Conservation (phyloP, 2,888 invertebrate genomes). For the Trichopoda pennipes region DNA sequence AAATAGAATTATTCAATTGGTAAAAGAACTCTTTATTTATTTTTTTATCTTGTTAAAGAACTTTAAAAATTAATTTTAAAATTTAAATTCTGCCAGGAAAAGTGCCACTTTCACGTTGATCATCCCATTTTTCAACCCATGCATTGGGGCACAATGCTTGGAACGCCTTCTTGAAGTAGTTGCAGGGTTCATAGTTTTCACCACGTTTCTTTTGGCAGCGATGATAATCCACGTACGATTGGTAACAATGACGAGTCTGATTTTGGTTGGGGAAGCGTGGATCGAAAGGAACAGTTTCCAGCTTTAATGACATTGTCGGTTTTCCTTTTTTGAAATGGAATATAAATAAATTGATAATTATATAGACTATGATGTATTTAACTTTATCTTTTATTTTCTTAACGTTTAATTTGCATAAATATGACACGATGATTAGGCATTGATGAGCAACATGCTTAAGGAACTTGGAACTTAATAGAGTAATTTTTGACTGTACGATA, state of each 20-base stretch:
- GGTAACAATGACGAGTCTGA: slow-evolving; percentile 96
- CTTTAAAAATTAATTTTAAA: slow-evolving; percentile 17
- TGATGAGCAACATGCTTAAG: not conserved
- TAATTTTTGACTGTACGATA: no score
- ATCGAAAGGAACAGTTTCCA: slow-evolving; percentile 92
- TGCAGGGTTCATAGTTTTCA: slow-evolving; percentile 92
- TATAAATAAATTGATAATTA: slow-evolving; percentile 54
- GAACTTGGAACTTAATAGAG: no score
- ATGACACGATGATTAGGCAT: slow-evolving; percentile 3
- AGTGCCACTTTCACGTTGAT: slow-evolving; percentile 87
- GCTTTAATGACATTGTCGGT: slow-evolving; percentile 49
- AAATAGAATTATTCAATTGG: slow-evolving; percentile 18
- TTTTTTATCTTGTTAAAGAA: slow-evolving; percentile 39
- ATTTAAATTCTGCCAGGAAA: slow-evolving; percentile 87
- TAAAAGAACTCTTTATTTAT: slow-evolving; percentile 32
- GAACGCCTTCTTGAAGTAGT: slow-evolving; percentile 93
- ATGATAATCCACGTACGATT: slow-evolving; percentile 95
- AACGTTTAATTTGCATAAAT: not conserved
- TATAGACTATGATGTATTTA: not conserved
- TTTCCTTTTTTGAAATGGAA: slow-evolving; percentile 77
- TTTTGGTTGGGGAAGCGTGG: slow-evolving; percentile 98
- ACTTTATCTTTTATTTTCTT: not conserved
- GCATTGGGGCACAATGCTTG: slow-evolving; percentile 90
- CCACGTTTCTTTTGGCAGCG: slow-evolving; percentile 95
- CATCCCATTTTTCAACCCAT: slow-evolving; percentile 95